A percentile compares a stretch with the other conserved stretches of the same genome.
Conservation (phyloP, 2,797 vertebrate genomes). For the Decapterus maruadsi region DNA sequence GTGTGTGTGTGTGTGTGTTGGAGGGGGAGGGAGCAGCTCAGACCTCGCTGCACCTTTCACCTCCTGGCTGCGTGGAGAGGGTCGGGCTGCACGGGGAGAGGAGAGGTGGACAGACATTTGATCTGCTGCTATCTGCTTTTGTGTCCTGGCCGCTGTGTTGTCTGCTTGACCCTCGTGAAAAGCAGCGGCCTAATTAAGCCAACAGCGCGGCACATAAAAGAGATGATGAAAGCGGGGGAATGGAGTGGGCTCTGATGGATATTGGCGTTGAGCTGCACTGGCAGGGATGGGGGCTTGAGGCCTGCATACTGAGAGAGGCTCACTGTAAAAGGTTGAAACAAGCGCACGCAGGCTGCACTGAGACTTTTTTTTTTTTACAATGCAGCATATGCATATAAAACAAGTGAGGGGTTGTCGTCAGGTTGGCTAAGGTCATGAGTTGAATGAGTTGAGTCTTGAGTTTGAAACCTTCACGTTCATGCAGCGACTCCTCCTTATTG, state of each 20-base stretch:
- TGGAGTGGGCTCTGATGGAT: conserved; percentile 82
- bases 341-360: conserved; percentile 35
- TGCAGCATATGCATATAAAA: conserved; percentile 25
- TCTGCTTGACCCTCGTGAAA: conserved; percentile 76
- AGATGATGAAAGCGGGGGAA: conserved; percentile 82
- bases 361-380: conserved; percentile 25
- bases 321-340: conserved; percentile 45
- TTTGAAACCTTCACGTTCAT: not conserved
- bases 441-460: conserved; percentile 5
- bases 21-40: conserved; percentile 26
- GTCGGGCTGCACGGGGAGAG: conserved; percentile 39
- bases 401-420: conserved; percentile 5
- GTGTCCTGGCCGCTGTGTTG: conserved; percentile 64
- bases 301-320: conserved; percentile 77
- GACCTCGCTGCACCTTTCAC: conserved; percentile 75
- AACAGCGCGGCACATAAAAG: conserved; percentile 85
- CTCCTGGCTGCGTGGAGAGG: conserved; percentile 63
- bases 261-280: conserved; percentile 81
- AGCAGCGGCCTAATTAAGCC: conserved; percentile 83
- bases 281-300: conserved; percentile 77
- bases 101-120: conserved; percentile 77
- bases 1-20: conserved; percentile 26
- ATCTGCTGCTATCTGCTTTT: conserved; percentile 73
- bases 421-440: conserved; percentile 5
- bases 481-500: not conserved